Conservation (phyloP, 2,797 vertebrate genomes). For the Sebastes oblongus region DNA sequence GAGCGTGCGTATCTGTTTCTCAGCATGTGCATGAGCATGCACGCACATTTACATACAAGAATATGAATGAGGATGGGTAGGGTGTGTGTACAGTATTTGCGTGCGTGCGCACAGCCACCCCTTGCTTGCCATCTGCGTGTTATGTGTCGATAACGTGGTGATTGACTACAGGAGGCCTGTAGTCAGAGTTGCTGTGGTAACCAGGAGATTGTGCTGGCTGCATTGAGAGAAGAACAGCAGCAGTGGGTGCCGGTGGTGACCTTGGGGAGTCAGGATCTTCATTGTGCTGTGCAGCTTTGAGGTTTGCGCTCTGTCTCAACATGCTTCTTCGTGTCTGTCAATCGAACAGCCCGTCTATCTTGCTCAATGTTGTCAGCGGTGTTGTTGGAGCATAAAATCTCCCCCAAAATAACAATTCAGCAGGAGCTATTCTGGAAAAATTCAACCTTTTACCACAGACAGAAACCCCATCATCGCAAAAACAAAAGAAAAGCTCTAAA, state of each 20-base stretch:
- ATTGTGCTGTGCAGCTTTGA: conserved; percentile 50
- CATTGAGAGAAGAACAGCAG: conserved; percentile 48
- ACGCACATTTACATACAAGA: neutral
- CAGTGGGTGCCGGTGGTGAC: conserved; percentile 65
- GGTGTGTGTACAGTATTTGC: conserved; percentile 6
- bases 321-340: conserved; percentile 19
- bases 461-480: neutral
- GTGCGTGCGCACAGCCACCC: conserved; percentile 18
- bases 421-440: neutral
- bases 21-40: neutral
- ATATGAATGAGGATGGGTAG: neutral
- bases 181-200: conserved; percentile 83
- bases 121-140: conserved; percentile 37
- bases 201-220: conserved; percentile 55
- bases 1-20: neutral
- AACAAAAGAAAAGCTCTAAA: conserved; percentile 3
- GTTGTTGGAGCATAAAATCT: neutral
- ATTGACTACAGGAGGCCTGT: conserved; percentile 54
- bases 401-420: neutral
- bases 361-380: neutral
- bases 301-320: conserved; percentile 19
- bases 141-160: conserved; percentile 48
- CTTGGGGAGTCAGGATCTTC: conserved; percentile 73
- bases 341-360: neutral
- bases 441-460: neutral